Percentiles rank a stretch among this genome's conserved stretches.
These are phyloP conservation scores for Sinocyclocheilus anophthalmus DNA, from an alignment of 2,113 vertebrate species.

Conservation along the genomic window DNA sequence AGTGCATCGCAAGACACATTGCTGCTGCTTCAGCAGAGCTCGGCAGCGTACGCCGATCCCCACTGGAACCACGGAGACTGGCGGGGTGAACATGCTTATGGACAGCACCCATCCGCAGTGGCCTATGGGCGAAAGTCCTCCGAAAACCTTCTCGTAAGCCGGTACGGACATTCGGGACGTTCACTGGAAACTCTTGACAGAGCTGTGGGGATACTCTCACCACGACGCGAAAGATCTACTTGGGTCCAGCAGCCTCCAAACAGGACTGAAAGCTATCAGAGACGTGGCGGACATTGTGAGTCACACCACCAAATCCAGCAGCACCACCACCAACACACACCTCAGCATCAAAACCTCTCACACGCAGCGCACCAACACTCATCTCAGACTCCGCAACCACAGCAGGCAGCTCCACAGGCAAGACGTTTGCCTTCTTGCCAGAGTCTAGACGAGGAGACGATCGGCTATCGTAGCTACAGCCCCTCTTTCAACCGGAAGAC, in stretches of 20 bases:
- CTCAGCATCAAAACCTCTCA: conserved; percentile 37
- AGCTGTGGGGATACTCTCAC: conserved; percentile 69
- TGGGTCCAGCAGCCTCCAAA: conserved; percentile 72
- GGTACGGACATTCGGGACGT: conserved; percentile 76
- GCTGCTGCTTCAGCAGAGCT: conserved; percentile 72
- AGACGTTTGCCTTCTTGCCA: conserved; percentile 77
- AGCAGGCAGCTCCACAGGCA: conserved; percentile 62
- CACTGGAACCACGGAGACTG: conserved; percentile 67
- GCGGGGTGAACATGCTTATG: conserved; percentile 52
- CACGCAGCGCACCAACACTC: conserved; percentile 57
- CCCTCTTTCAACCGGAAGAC: conserved; percentile 94
- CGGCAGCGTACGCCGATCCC: conserved; percentile 66
- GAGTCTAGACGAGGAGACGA: conserved; percentile 80
- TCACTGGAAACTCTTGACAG: conserved; percentile 86
- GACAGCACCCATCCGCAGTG: background rate
- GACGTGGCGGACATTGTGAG: conserved; percentile 62
- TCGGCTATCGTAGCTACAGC: conserved; percentile 95
- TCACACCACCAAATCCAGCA: conserved; percentile 67
- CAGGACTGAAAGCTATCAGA: conserved; percentile 66
- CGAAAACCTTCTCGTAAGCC: conserved; percentile 79
- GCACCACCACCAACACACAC: conserved; percentile 49
- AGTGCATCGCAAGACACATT: conserved; percentile 93
- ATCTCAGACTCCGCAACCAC: conserved; percentile 62
- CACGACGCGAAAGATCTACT: conserved; percentile 71
- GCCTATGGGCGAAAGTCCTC: conserved; percentile 78